Base-by-base conservation (phyloP, 2,888 invertebrate genomes). In the Rhimphoctona megacephalus region DNA sequence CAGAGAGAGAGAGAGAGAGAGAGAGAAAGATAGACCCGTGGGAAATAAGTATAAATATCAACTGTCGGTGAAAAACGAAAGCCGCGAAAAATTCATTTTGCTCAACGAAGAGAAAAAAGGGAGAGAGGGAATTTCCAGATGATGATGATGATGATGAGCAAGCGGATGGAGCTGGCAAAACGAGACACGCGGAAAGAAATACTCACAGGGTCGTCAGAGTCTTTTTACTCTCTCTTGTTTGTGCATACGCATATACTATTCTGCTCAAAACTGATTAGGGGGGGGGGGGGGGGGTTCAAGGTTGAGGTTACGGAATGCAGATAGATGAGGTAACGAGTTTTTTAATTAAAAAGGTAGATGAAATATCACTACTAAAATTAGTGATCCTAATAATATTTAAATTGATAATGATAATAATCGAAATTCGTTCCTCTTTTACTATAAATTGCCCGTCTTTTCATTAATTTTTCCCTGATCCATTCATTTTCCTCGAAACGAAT, bases 11-110 rank as follows among this genome's bases (percentile, higher is more conserved):
- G n/a, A n/a, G 46, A 80, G 61, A 64, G 17, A 49, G 49, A 19
- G 46, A 80, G 49, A 81, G 17, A 64, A 19, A 8, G 49, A 81
- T 36, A 81, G 8, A 49, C 70, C 49, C 82, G 82, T 82, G 82
- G 70, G 67, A 85, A 76, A 81, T 76, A 36, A 76, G 67, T 76
- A 82, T 70, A 76, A 79, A 79, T 73, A 80, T 73, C 69, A 78
- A 80, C 74, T 67, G 57, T 82, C 74, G 39, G 67, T 69, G 82
- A 81, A 81, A 85, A 85, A 81, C 46, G 46, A 80, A 64, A 76
- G 76, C 81, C 61, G 49, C 81, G 78, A 61, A 73, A 61, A 82
- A 85, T 85, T 78, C 73, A 85, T 85, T 85, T 78, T 66, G 61
- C 39, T 14, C 46, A 46, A 76, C 57, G 14, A 64, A 43, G 43